Percentiles rank a stretch among this genome's conserved stretches.
Conservation (phyloP, 1,140 invertebrate genomes). For the Piezodorus guildinii region DNA sequence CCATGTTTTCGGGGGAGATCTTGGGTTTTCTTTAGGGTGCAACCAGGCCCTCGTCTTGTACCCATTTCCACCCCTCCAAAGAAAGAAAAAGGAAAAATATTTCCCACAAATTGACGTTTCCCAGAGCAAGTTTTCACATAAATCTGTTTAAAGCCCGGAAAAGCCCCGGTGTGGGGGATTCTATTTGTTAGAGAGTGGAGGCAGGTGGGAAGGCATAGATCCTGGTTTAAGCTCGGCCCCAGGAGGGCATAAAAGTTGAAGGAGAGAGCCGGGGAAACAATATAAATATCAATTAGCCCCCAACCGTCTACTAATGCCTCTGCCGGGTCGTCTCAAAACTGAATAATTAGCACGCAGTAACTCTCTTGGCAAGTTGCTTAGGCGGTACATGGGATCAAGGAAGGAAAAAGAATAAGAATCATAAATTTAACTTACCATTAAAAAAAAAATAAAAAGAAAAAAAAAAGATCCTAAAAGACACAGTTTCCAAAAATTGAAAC, state of each 20-base stretch:
- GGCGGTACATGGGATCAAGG: too few relatives aligned
- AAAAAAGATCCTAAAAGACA: too few relatives aligned
- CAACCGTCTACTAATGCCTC: neutral
- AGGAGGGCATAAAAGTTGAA: slow-evolving; percentile 5
- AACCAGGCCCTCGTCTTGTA: too few relatives aligned
- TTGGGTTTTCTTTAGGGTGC: too few relatives aligned
- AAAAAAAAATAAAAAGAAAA: too few relatives aligned
- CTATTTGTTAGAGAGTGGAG: neutral
- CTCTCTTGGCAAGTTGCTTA: too few relatives aligned
- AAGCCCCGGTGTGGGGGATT: neutral
- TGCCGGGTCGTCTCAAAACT: neutral
- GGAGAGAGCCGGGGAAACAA: neutral
- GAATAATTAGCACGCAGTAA: too few relatives aligned
- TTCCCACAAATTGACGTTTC: slow-evolving; percentile 2
- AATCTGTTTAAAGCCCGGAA: slow-evolving; percentile 3
- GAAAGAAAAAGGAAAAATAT: neutral
- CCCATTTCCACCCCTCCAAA: neutral
- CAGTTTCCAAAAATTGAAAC: too few relatives aligned
- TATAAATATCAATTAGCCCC: neutral
- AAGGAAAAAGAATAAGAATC: too few relatives aligned
- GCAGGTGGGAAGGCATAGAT: slow-evolving; percentile 6
- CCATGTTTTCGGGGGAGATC: too few relatives aligned
- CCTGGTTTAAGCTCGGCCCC: neutral
- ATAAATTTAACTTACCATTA: too few relatives aligned
- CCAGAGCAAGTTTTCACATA: slow-evolving; percentile 3